These are phyloP conservation scores for Dryobates pubescens DNA, from an alignment of 2,797 vertebrate species.

Conservation along the genomic window DNA sequence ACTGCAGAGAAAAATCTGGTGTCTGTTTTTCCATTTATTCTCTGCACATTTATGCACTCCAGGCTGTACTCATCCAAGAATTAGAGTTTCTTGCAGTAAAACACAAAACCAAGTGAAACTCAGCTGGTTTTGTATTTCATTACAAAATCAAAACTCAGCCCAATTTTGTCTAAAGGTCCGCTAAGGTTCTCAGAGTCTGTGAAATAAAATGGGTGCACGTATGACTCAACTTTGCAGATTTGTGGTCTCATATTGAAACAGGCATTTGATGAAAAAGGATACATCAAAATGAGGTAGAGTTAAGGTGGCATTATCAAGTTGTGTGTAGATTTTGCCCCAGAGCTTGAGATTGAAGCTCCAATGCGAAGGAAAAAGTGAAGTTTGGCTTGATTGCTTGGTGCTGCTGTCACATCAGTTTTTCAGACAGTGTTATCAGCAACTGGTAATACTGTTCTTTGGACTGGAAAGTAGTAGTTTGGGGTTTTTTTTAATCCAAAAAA, in stretches of 20 bases:
- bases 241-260: background rate
- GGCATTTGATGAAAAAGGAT: background rate
- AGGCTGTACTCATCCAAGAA: background rate
- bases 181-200: conserved; percentile 10
- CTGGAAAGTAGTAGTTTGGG: background rate
- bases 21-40: conserved; percentile 45
- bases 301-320: background rate
- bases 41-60: conserved; percentile 40
- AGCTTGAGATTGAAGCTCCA: background rate
- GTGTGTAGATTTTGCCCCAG: background rate
- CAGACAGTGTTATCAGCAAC: background rate
- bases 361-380: background rate
- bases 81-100: conserved; percentile 51
- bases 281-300: background rate
- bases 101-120: conserved; percentile 69
- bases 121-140: conserved; percentile 49
- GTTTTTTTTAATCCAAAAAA: no score
- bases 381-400: background rate
- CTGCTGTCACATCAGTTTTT: background rate
- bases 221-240: conserved; percentile 4
- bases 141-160: conserved; percentile 32
- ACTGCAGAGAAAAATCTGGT: conserved; percentile 52
- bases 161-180: conserved; percentile 30
- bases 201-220: background rate
- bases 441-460: background rate